Evolutionary conservation across 2,113 vertebrate genomes (phyloP).

Genomic region (Geococcyx californianus): DNA sequence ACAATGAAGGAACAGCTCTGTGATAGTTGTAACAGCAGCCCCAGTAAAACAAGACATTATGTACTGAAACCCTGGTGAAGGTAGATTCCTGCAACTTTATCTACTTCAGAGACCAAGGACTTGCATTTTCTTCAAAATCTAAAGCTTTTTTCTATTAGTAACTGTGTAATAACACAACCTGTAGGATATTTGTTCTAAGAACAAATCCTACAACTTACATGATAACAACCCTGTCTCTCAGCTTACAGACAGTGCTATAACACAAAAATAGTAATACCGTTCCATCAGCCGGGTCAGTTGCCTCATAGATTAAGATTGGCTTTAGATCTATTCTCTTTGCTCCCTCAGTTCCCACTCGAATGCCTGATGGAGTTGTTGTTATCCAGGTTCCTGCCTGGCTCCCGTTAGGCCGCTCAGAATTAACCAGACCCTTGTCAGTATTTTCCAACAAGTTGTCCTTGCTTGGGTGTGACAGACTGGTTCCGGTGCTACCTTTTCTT

Average conservation of each 20-base stretch:
- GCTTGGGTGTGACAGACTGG: neutral
- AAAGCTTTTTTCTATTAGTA: neutral
- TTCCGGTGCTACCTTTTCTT: constrained; percentile 58
- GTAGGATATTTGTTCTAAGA: neutral
- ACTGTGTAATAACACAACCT: neutral
- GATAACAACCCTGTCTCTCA: neutral
- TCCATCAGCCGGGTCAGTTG: constrained; percentile 84
- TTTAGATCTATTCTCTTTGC: constrained; percentile 60
- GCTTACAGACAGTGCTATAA: neutral
- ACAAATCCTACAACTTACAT: neutral
- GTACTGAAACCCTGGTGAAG: neutral
- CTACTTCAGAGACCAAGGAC: neutral
- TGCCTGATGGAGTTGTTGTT: constrained; percentile 85
- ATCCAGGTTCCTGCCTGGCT: constrained; percentile 79
- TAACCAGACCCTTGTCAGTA: neutral
- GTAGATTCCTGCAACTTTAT: neutral
- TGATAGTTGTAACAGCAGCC: neutral
- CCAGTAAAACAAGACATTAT: neutral
- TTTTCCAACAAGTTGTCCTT: constrained; percentile 56
- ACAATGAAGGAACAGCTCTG: neutral
- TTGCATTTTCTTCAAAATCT: neutral
- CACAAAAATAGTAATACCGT: constrained; percentile 73
- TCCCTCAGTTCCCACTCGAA: constrained; percentile 80
- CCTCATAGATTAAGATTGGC: constrained; percentile 74
- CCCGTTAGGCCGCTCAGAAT: neutral